Base-by-base conservation (phyloP, 2,113 vertebrate genomes). In the Sinocyclocheilus maitianheensis region DNA sequence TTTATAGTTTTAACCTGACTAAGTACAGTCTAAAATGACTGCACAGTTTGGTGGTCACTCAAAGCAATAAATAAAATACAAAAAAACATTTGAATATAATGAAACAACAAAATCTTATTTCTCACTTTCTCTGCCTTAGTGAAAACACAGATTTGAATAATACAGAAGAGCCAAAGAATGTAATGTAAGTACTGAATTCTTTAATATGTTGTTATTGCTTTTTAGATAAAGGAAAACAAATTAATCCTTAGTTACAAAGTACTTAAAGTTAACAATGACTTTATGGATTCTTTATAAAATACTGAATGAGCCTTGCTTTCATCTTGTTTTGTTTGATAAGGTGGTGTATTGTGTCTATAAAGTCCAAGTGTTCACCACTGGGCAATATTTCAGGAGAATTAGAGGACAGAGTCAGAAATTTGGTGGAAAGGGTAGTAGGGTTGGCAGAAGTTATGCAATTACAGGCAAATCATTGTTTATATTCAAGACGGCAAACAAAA, bases 131-230 rank as follows among this genome's bases (percentile, higher is more conserved):
- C 16, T 83, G 51, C 55, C 40, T 24, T 77, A 87, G 55, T 48
- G 67, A 43, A 20, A 71, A 10, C 43, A 60, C 24, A 18, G 75
- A 75, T 7, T 30, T 69, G 18, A 55, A 60, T 9, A 40, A 79
- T 7, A 22, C 30, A 34, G 75, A 76, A 43, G 53, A n/a, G 20
- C 13, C 22, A 60, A 87, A 71, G 63, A 76, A 85, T 6, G 11
- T 89, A 48, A 84, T 69, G 88, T 89, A 89, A 83, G 86, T 87
- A 18, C 11, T 20, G 22, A 16, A 14, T 58, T 71, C 34, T 79
- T 37, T 26, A 30, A 62, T 9, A 48, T 63, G 34, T 34, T 48
- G 20, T 4, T 51, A 63, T 18, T 18, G 12, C 14, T 82, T 48
- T 51, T 22, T 22, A 48, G 40, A 81, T 48, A 48, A 63, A 24